Evolutionary conservation across 2,113 vertebrate genomes (phyloP), one percentile per base, ranked within the genome.

Genomic region (Drymodes brunneopygia): DNA sequence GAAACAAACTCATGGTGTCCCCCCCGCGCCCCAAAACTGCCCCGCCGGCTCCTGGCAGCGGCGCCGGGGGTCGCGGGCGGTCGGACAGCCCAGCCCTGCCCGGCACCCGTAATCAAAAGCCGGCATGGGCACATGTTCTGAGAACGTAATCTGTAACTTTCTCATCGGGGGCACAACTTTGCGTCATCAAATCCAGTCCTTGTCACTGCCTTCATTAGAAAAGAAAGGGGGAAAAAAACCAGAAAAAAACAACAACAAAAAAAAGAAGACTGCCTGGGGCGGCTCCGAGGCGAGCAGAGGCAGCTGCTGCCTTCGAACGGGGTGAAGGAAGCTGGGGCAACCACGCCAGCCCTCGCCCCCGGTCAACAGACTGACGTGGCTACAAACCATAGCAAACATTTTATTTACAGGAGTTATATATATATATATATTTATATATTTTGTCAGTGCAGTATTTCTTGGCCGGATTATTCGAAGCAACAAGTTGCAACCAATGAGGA

Each of bases 361-460:
- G 54, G 38, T 35, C 74, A 93, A 90, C 57, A 96, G 93, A 38
- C 75, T 80, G 64, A 69, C 90, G 11, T 94, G 92, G 94, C 96
- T 98, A 98, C 97, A 98, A 98, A 98, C 97, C 92, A 94, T 98
- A 99, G 97, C 98, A 99, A 99, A 99, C 98, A 94, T 98, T 99
- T 99, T 99, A 99, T 99, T 99, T 99, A 99, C 99, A 99, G 92
- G 96, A 97, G 92, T 79, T 86, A 22, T 78, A 69, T 78, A 97
- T 67, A 94, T 61, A 72, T 91, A 78, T 92, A 91, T 92, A 75
- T 90, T 71, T 98, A 74, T 96, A 79, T 82, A 67, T 75, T 27
- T 93, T 83, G 87, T 98, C 98, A 98, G 98, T 98, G 98, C 98
- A 98, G 87, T 92, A 51, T 62, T 90, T 95, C 82, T 93, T 70